Conservation (phyloP, 2,797 vertebrate species). For the Sebastolobus alascanus region DNA sequence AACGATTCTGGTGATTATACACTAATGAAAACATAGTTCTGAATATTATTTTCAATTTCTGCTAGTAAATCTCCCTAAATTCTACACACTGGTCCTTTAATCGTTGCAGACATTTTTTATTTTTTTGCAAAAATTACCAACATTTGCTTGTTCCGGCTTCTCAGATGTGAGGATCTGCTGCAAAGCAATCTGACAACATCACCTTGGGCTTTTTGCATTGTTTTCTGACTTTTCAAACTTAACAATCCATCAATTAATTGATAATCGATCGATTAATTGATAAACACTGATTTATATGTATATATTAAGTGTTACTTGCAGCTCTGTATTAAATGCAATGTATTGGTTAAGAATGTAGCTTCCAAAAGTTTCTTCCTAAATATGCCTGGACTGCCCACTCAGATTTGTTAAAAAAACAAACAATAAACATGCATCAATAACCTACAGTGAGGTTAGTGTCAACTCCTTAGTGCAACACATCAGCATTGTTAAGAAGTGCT, state of each 20-base stretch:
- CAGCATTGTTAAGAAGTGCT: neutral
- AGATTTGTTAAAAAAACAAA: neutral
- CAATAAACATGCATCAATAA: neutral
- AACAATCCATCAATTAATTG: neutral
- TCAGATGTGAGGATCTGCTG: neutral
- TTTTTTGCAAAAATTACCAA: neutral
- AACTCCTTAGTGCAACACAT: neutral
- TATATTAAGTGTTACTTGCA: neutral
- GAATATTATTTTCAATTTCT: neutral
- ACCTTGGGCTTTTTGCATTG: neutral
- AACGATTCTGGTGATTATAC: accelerated
- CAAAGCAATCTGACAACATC: neutral
- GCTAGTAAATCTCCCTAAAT: neutral
- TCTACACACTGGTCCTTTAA: neutral
- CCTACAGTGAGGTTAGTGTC: neutral
- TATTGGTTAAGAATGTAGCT: neutral
- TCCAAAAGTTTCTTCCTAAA: neutral
- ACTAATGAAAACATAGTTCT: neutral
- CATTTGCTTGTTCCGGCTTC: neutral
- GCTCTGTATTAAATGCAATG: neutral
- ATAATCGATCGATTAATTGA: neutral
- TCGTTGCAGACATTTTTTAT: neutral
- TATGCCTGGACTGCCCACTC: neutral
- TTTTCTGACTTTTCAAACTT: neutral
- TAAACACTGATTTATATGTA: neutral